Evolutionary conservation across 2,797 vertebrate species (phyloP), one percentile per base, ranked within the genome.

Genomic region (Chanos chanos): DNA sequence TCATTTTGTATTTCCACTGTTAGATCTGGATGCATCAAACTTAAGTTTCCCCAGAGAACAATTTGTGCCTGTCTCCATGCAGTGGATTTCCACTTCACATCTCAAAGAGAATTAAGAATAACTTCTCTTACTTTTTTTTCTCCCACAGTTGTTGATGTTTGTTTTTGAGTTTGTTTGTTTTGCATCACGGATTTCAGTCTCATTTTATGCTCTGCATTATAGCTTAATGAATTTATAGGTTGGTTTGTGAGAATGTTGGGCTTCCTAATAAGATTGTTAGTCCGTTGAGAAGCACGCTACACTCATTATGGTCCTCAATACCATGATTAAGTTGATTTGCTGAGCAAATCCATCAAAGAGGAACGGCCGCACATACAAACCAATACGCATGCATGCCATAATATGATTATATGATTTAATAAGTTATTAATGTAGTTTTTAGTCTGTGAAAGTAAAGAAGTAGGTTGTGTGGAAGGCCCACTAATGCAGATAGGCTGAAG

Each of bases 271-370:
- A 81, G 75, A 86, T 86, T 86, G 85, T 86, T 88, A 83, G 84
- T 85, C 83, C 83, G 80, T 84, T 66, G 83, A 83, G 82, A 78
- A 82, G 82, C 82, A 78, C 84, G 80, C 79, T 71, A 82, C 81
- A 79, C 75, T 88, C 81, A 82, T 87, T 86, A 85, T 74, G 79
- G 80, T 85, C 82, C 76, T 83, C 80, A 83, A 68, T 77, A 79
- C 81, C 76, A 81, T 83, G 81, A 89, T 87, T 87, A 85, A 86
- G 81, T 85, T 78, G 84, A 90, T 90, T 87, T 87, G 78, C 78
- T 1, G 80, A 68, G 74, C 83, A 78, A 83, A 88, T 85, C 81
- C 82, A 85, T 86, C 74, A 68, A 72, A 81, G 77, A 78, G 75
- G 64, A 79, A 85, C 79, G 73, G 72, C 72, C 75, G 76, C 83